Conservation (phyloP, 1,140 invertebrate genomes). For the Trachymyrmex cornetzi region DNA sequence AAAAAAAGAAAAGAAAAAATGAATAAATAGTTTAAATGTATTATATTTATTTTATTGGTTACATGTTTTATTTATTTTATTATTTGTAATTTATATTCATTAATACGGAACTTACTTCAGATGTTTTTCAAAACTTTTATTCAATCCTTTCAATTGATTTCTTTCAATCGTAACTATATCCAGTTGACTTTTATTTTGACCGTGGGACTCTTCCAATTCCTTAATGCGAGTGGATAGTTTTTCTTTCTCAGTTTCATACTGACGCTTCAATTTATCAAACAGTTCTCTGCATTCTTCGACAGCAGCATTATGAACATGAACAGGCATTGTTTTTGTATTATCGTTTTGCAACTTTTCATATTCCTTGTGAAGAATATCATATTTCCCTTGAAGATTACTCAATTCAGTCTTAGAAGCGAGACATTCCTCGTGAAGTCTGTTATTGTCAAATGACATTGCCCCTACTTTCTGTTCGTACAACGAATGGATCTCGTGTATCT, state of each 20-base stretch:
- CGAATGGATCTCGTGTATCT: conserved; percentile 88
- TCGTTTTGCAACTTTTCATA: conserved; percentile 87
- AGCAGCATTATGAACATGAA: conserved; percentile 87
- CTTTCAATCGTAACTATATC: conserved; percentile 84
- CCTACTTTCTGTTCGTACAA: conserved; percentile 89
- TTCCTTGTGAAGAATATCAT: conserved; percentile 85
- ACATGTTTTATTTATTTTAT: background rate
- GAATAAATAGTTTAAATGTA: background rate
- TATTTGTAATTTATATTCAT: background rate
- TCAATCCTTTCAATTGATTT: conserved; percentile 84
- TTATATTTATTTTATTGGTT: background rate
- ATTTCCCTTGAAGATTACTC: conserved; percentile 87
- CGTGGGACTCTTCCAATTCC: conserved; percentile 82
- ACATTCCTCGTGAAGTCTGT: conserved; percentile 88
- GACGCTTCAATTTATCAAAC: conserved; percentile 89
- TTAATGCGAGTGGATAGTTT: conserved; percentile 84
- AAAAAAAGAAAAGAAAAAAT: conserved; percentile 62
- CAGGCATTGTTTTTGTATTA: conserved; percentile 86
- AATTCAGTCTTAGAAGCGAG: conserved; percentile 87
- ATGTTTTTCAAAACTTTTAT: conserved; percentile 85
- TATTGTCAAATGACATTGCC: conserved; percentile 88
- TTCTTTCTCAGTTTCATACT: conserved; percentile 88
- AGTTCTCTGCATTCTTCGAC: conserved; percentile 89
- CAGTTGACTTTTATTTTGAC: conserved; percentile 84
- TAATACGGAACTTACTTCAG: conserved; percentile 84